Evolutionary conservation across 92 coral and sea anemone genomes (phyloP).

Genomic region (Porites evermanni): DNA sequence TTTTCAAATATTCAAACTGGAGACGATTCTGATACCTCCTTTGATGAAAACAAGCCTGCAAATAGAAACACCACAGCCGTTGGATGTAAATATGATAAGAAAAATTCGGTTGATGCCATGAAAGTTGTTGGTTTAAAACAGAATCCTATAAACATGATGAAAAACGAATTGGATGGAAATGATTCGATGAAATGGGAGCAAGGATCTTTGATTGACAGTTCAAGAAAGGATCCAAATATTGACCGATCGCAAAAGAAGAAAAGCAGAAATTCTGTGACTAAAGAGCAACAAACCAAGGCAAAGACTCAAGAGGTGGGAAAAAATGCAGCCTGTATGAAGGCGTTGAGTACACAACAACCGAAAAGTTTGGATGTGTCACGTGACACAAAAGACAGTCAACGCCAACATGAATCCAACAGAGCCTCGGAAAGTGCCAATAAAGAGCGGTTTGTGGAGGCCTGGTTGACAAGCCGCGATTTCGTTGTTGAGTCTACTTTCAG

Average conservation of each 20-base stretch:
- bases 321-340: background rate
- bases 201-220: too few species aligned
- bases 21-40: conserved; percentile 10
- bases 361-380: background rate
- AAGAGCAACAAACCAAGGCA: background rate
- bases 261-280: background rate
- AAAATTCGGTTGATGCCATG: background rate
- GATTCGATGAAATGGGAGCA: background rate
- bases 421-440: background rate
- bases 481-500: background rate
- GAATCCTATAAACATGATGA: background rate
- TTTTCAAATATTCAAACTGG: conserved; percentile 2
- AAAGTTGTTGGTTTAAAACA: background rate
- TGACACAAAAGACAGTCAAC: too few species aligned
- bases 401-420: too few species aligned
- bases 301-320: background rate
- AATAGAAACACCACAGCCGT: background rate
- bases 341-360: background rate
- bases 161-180: background rate
- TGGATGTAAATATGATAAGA: background rate
- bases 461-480: background rate
- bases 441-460: conserved; percentile 2
- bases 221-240: background rate
- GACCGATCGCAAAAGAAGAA: background rate
- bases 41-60: background rate